Conservation (phyloP, 1,140 invertebrate genomes). For the Mylabris phalerata region DNA sequence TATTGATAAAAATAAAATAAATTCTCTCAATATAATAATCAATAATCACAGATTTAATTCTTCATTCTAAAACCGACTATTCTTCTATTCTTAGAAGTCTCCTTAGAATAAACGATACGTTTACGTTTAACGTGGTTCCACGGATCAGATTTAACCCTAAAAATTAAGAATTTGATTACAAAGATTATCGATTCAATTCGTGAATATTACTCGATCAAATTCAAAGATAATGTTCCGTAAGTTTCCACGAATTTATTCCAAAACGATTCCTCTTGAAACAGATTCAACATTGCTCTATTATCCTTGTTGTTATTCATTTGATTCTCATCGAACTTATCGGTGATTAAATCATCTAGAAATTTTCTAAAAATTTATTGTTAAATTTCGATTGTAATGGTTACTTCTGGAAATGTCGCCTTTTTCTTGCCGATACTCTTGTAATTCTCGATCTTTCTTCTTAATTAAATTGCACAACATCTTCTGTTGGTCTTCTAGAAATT, state of each 20-base stretch:
- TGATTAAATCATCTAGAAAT: conserved; percentile 16
- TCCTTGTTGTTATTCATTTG: not conserved
- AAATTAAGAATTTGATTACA: not conserved
- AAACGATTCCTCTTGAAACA: conserved; percentile 2
- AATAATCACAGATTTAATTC: too few relatives aligned
- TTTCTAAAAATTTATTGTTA: not conserved
- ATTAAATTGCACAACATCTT: conserved; percentile 6
- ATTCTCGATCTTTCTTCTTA: conserved; percentile 13
- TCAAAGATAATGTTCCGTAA: conserved; percentile 1
- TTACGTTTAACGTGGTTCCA: not conserved
- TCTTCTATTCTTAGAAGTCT: too few relatives aligned
- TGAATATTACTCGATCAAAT: conserved; percentile 1
- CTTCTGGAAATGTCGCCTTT: conserved; percentile 14
- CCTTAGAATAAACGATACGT: too few relatives aligned
- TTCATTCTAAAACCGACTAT: too few relatives aligned
- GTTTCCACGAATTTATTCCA: conserved; percentile 1
- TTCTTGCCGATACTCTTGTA: conserved; percentile 15
- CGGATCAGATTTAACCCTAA: conserved; percentile 3
- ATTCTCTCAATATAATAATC: too few relatives aligned
- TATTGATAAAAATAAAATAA: too few relatives aligned
- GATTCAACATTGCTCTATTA: conserved; percentile 13
- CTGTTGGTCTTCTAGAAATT: conserved; percentile 9
- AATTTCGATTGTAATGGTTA: not conserved
- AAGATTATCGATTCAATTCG: not conserved
- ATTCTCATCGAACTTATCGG: conserved; percentile 6